Evolutionary conservation across 1,140 invertebrate species (phyloP).

Genomic region (Euglossa dilemma): DNA sequence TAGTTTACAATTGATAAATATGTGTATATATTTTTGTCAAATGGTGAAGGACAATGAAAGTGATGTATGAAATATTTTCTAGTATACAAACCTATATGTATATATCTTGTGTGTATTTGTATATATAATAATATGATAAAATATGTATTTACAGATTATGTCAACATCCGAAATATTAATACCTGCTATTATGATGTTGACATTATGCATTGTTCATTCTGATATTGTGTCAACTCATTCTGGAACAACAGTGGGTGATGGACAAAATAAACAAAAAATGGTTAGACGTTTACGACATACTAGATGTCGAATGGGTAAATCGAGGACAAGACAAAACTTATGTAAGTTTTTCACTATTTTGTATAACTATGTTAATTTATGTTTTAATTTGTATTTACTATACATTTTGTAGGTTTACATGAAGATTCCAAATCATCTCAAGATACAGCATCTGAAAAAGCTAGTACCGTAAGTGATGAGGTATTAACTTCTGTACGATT

Average conservation of each 20-base stretch:
- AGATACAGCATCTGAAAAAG: conserved; percentile 76
- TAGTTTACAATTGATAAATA: conserved; percentile 88
- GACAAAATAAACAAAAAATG: conserved; percentile 73
- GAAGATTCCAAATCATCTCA: conserved; percentile 78
- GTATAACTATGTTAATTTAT: not conserved
- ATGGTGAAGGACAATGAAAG: conserved; percentile 77
- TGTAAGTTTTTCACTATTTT: conserved; percentile 58
- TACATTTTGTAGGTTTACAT: conserved; percentile 63
- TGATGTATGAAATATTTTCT: conserved; percentile 73
- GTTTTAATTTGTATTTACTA: conserved; percentile 20
- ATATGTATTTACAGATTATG: conserved; percentile 79
- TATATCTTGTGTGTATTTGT: not conserved
- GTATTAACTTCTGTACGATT: conserved; percentile 78
- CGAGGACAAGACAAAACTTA: conserved; percentile 74
- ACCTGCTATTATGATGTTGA: conserved; percentile 90
- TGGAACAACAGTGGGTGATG: conserved; percentile 75
- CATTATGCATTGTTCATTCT: conserved; percentile 93
- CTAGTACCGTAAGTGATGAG: conserved; percentile 61
- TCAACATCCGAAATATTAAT: conserved; percentile 87
- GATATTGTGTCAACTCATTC: conserved; percentile 92
- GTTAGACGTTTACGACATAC: conserved; percentile 71
- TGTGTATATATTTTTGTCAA: conserved; percentile 84
- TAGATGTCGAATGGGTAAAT: conserved; percentile 75
- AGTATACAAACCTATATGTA: not conserved
- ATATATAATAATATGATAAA: conserved; percentile 32